These are phyloP conservation scores for Panagrolaimus sp. DNA, from an alignment of 1,140 invertebrate genomes.

Conservation along the genomic window DNA sequence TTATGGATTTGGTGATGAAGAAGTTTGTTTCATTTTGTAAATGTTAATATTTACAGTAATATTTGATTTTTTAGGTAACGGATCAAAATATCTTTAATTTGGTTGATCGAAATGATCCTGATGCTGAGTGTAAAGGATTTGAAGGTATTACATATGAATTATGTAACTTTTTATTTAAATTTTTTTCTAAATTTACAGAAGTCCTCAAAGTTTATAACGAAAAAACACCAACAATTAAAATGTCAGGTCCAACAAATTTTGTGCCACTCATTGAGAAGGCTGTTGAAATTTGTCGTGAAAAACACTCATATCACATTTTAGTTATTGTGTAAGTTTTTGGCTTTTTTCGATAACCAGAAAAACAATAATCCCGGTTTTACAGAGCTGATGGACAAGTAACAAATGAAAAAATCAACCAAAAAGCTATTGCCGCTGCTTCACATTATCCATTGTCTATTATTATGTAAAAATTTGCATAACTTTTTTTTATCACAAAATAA, in stretches of 20 bases:
- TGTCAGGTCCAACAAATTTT: conserved; percentile 63
- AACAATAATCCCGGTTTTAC: no score
- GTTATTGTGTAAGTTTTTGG: conserved; percentile 44
- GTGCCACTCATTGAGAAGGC: conserved; percentile 63
- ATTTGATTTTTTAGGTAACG: conserved; percentile 27
- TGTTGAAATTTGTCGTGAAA: conserved; percentile 62
- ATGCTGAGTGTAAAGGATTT: conserved; percentile 53
- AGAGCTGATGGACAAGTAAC: conserved; percentile 33
- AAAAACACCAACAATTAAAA: conserved; percentile 54
- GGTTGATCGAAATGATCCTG: conserved; percentile 51
- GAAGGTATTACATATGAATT: conserved; percentile 43
- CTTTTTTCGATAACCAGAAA: no score
- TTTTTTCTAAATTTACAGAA: conserved; percentile 39
- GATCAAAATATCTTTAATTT: conserved; percentile 61
- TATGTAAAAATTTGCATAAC: conserved; percentile 50
- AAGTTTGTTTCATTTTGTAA: conserved; percentile 27
- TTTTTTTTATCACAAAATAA: background rate
- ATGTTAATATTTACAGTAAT: no score
- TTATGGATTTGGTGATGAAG: conserved; percentile 63
- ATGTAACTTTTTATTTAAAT: background rate
- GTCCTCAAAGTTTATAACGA: conserved; percentile 58
- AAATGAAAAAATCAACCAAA: conserved; percentile 60
- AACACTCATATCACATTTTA: conserved; percentile 59
- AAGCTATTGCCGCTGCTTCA: conserved; percentile 62
- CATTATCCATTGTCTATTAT: conserved; percentile 65